Evolutionary conservation across 2,888 invertebrate species (phyloP), one percentile per base, ranked within the genome.

Genomic region (Norana najaformis): DNA sequence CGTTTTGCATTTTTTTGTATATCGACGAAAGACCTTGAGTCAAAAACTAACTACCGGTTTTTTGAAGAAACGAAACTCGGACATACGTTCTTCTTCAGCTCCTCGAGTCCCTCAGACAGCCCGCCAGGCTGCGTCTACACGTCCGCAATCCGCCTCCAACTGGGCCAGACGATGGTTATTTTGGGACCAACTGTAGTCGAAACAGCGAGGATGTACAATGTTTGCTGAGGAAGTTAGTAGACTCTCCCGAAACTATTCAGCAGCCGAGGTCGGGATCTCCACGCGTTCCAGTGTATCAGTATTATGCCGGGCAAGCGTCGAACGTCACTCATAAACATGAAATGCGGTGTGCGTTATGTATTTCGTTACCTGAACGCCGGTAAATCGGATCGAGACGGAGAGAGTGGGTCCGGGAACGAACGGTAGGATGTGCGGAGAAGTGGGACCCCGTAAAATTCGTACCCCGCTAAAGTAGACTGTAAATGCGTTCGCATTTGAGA

Each of bases 311-410:
- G 16, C 11, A 69, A n/a, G 8, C 3, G n/a, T 69, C 69, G n/a
- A n/a, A 69, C n/a, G 6, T 11, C 53, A 16, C 69, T 69, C 69
- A 69, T 69, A 69, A 69, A n/a, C 69, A 69, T 11, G 69, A 16
- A 13, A 69, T n/a, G 5, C n/a, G 69, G 30, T n/a, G 69, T n/a
- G 69, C 69, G 69, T n/a, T 69, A 30, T 69, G 69, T 69, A 69
- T 69, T 69, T 69, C 69, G 69, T 69, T 69, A 69, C 69, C 69
- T 69, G 69, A 69, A 30, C 69, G 69, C n/a, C 69, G n/a, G n/a
- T 69, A 69, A 69, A 69, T 69, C n/a, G 69, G 30, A 69, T n/a
- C 69, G 69, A 69, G 30, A 69, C 69, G 69, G 69, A 69, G n/a
- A n/a, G 69, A 69, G 69, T 69, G 8, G 16, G 69, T 69, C n/a